Conservation (phyloP, 1,140 invertebrate species). For the Araneus ventricosus region DNA sequence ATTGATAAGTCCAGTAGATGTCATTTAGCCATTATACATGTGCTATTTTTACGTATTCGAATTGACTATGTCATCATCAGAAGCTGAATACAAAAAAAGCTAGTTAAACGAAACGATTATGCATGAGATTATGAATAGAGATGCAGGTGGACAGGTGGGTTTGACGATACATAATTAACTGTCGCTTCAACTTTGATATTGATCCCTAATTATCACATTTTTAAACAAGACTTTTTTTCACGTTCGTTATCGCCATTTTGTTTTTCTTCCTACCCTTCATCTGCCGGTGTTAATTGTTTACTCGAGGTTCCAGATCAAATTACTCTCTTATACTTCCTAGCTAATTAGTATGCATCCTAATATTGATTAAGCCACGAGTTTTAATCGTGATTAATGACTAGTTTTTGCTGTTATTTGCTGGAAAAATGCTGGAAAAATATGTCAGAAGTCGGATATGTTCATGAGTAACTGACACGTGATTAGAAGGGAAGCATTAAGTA, state of each 20-base stretch:
- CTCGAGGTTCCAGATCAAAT: constrained; percentile 27
- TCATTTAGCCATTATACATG: neutral
- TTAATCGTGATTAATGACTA: constrained; percentile 39
- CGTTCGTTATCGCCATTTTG: constrained; percentile 36
- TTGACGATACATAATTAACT: constrained; percentile 61
- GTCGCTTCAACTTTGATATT: constrained; percentile 50
- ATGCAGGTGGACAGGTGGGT: constrained; percentile 48
- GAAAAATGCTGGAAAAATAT: constrained; percentile 25
- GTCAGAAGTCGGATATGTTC: constrained; percentile 23
- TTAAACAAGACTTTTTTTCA: constrained; percentile 25
- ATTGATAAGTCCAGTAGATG: neutral
- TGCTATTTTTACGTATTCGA: neutral
- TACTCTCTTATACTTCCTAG: neutral
- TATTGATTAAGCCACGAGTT: constrained; percentile 32
- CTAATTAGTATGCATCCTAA: constrained; percentile 47
- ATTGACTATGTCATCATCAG: neutral
- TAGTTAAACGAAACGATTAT: constrained; percentile 15
- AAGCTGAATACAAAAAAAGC: neutral
- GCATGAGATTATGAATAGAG: constrained; percentile 52
- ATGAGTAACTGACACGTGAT: constrained; percentile 30
- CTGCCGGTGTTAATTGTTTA: constrained; percentile 53
- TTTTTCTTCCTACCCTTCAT: neutral
- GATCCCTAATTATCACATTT: constrained; percentile 64
- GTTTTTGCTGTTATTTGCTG: neutral
- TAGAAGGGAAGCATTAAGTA: neutral